These are phyloP conservation scores for Leptinotarsa undecemlineata DNA, from an alignment of 1,140 invertebrate species.

Conservation along the genomic window DNA sequence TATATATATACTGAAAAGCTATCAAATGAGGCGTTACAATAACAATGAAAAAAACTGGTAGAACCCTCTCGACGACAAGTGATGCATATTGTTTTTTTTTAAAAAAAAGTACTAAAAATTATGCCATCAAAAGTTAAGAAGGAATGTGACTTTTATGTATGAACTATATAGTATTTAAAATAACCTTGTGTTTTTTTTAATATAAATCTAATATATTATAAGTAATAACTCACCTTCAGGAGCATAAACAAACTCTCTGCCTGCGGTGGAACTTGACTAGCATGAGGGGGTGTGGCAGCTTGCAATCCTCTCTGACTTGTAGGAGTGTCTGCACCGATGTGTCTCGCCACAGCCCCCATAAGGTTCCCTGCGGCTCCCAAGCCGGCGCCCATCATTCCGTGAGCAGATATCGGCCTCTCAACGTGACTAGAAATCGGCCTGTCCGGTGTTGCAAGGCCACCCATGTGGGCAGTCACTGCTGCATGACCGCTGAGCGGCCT, in stretches of 20 bases:
- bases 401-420: conserved; percentile 31
- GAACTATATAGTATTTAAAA: too few relatives aligned
- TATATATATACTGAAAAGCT: too few relatives aligned
- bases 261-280: conserved; percentile 73
- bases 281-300: conserved; percentile 71
- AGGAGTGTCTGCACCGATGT: conserved; percentile 59
- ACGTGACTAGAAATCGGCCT: conserved; percentile 23
- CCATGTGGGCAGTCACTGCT: conserved; percentile 39
- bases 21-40: too few relatives aligned
- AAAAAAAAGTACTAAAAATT: too few relatives aligned
- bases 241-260: conserved; percentile 79
- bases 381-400: conserved; percentile 42
- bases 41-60: too few relatives aligned
- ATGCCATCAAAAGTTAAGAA: too few relatives aligned
- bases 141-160: too few relatives aligned
- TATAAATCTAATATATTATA: too few relatives aligned
- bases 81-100: too few relatives aligned
- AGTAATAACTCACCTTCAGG: conserved; percentile 63
- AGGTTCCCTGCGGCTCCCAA: conserved; percentile 53
- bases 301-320: conserved; percentile 61
- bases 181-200: too few relatives aligned
- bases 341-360: conserved; percentile 57
- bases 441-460: conserved; percentile 27
- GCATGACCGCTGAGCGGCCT: conserved; percentile 52
- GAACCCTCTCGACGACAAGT: too few relatives aligned